Evolutionary conservation across 1,140 invertebrate species (phyloP).

Genomic region (Drosophila tropicalis): DNA sequence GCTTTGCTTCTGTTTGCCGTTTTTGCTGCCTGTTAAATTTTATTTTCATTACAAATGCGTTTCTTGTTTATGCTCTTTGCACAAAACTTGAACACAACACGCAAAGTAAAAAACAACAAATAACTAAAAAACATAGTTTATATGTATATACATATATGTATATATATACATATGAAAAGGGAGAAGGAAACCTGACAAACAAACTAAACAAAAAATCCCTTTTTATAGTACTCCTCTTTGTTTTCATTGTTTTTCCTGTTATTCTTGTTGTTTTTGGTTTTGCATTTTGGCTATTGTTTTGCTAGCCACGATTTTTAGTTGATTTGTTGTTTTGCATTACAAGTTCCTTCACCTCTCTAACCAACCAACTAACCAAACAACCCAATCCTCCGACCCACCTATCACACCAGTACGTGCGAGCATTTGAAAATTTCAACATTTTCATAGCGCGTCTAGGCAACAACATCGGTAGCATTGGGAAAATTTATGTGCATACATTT

Average conservation of each 20-base stretch:
- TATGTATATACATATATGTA: conserved; percentile 14
- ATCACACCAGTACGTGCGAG: conserved; percentile 62
- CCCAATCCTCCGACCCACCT: neutral
- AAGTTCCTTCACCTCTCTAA: conserved; percentile 49
- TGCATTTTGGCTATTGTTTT: conserved; percentile 46
- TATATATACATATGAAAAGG: conserved; percentile 13
- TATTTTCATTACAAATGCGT: conserved; percentile 76
- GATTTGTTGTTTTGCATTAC: conserved; percentile 70
- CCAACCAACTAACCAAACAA: neutral
- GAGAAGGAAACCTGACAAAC: conserved; percentile 15
- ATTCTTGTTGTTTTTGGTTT: conserved; percentile 6
- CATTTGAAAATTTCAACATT: conserved; percentile 79
- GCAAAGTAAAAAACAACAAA: neutral
- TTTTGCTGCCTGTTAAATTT: conserved; percentile 61
- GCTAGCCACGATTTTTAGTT: conserved; percentile 55
- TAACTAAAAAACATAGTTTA: conserved; percentile 7
- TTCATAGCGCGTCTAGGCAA: conserved; percentile 66
- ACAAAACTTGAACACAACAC: conserved; percentile 47
- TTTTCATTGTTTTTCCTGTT: conserved; percentile 3
- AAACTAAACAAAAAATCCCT: conserved; percentile 39
- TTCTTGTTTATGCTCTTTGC: conserved; percentile 63
- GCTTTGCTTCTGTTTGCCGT: conserved; percentile 21
- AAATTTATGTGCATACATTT: conserved; percentile 78
- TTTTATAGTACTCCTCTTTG: conserved; percentile 24
- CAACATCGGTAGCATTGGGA: conserved; percentile 22